phyloP scores from a whole-genome alignment of 2,113 vertebrate species.

The Arizona elegans region DNA sequence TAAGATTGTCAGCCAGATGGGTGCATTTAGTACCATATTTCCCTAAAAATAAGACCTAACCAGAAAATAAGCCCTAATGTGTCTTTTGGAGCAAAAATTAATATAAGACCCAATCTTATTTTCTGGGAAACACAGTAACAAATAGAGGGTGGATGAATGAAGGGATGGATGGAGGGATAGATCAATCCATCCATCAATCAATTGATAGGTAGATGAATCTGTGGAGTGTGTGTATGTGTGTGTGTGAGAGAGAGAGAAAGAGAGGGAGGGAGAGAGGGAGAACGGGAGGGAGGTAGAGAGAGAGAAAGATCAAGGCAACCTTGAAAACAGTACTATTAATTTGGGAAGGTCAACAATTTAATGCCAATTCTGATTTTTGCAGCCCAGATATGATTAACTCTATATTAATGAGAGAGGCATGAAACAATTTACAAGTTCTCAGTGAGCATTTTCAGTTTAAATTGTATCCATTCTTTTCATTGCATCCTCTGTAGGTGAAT shows the following conservation, averaged over 20 bases:
- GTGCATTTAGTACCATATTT: too few species aligned
- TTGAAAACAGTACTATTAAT: not conserved
- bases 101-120: too few species aligned
- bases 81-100: too few species aligned
- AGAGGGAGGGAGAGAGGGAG: too few species aligned
- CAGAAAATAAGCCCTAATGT: too few species aligned
- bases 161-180: not conserved
- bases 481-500: not conserved
- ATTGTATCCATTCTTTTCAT: not conserved
- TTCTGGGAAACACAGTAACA: too few species aligned
- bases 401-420: conserved; percentile 17
- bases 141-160: not conserved
- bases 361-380: not conserved
- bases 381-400: not conserved
- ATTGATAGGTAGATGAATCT: too few species aligned
- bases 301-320: not conserved
- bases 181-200: not conserved
- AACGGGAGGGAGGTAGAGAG: not conserved
- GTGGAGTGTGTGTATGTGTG: too few species aligned
- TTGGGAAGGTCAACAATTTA: not conserved
- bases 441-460: not conserved
- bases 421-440: conserved; percentile 4
- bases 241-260: too few species aligned
- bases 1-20: too few species aligned
- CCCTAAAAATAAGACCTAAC: too few species aligned